Base-by-base conservation (phyloP, 2,113 vertebrate species). In the Muntiacus muntjak region DNA sequence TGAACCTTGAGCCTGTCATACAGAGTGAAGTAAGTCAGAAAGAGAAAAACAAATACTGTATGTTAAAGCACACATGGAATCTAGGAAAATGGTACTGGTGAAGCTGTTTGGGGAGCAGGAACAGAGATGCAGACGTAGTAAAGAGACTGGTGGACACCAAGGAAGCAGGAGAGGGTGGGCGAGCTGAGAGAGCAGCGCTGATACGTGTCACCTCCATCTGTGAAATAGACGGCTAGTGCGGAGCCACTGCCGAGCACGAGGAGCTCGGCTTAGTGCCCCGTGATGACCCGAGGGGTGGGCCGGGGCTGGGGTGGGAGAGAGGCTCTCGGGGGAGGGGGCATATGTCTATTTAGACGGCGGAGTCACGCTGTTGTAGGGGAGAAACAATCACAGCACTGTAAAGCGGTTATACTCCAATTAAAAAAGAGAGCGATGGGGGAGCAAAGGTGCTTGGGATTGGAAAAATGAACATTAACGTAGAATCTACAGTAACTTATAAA, bases 401-500 rank as follows among this genome's bases (percentile, higher is more conserved):
- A 79, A 50, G 8, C 45, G 50, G 50, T 10, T 50, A 11, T 33
- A 71, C 21, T 76, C 36, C 36, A 76, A 43, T 14, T 4, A 4
- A 43, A 74, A 36, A 13, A 43, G 71, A 76, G 36, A 13, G 87
- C 55, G 33, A 40, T 6, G 47, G 47, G 94, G 40, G 40, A 30
- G 78, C 57, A 47, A 33, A 89, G 3, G 10, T 60, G 54, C 23
- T 33, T 64, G 6, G 7, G 21, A 60, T n/a, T 43, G 6, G 26
- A 36, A 82, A 47, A 55, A 62, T 33, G 4, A 57, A 43, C 21
- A 50, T 15, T 55, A 64, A 85, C 45, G 23, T 12, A 50, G 1
- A 82, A 43, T 86, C 28, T 78, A 43, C 9, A 64, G 67, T 45
- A 88, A 92, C 23, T 43, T 96, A 57, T 17, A 62, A 58, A 55